Base-by-base conservation (phyloP, 2,888 invertebrate species). In the Synanthedon tipuliformis region DNA sequence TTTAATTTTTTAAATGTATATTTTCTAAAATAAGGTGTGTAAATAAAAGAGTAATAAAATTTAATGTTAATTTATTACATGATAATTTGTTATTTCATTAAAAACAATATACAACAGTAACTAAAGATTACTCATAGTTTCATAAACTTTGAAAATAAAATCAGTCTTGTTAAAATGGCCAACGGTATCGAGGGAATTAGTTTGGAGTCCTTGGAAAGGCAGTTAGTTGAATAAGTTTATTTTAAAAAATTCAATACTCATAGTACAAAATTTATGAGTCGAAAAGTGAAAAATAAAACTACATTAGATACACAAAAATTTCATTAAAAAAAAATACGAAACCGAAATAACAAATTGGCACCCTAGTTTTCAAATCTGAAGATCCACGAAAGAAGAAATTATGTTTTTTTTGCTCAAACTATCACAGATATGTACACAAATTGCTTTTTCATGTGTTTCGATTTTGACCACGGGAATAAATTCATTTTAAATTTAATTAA, bases 101-200 rank as follows among this genome's bases (percentile, higher is more conserved):
- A 80, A 83, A 85, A 81, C 78, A 81, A 81, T 81, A 78, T 80
- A 83, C 78, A 84, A 81, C 81, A 82, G 78, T 81, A 81, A 82
- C 83, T 83, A 83, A 85, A 75, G 81, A 79, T 83, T 78, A 80
- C 78, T 81, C 72, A 75, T 71, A 78, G 75, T 75, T 78, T 73
- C 70, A 78, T 34, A 78, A 81, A 77, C 75, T 71, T 76, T 76
- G 81, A 81, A 84, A 86, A 78, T 76, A 77, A 86, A 84, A 86
- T 88, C 88, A 88, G 88, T 88, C 88, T 88, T 88, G 88, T 88
- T 88, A 88, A 81, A 86, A 88, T 86, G 87, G 86, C 88, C 87
- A 81, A 82, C 77, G 76, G 76, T 71, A 60, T 65, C 63, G 69
- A 72, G 72, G 75, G 75, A 69, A 66, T 73, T 71, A 70, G 65